Conservation (phyloP, 2,797 vertebrate genomes). For the Columba guinea region DNA sequence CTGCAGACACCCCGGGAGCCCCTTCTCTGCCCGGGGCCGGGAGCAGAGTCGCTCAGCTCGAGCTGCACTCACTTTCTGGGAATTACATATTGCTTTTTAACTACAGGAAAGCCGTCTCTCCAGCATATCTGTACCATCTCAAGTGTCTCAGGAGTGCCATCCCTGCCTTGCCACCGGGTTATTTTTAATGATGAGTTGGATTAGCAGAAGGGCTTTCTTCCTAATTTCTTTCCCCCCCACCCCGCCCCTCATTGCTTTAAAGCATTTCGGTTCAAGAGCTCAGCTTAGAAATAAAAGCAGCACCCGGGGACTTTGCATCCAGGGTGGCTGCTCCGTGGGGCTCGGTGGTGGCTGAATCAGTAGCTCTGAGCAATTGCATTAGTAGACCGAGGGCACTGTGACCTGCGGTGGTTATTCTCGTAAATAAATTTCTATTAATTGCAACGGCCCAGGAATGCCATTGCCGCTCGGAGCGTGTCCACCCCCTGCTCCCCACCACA, state of each 20-base stretch:
- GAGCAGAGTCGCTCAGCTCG: neutral
- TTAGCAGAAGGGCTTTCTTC: slow-evolving; percentile 7
- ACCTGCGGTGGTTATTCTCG: slow-evolving; percentile 57
- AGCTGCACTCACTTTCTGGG: neutral
- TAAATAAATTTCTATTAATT: slow-evolving; percentile 71
- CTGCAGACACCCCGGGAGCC: neutral
- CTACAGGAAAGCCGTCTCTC: slow-evolving; percentile 10
- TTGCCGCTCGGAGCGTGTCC: neutral
- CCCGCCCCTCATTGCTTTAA: neutral
- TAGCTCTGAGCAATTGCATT: slow-evolving; percentile 43
- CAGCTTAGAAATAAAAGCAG: slow-evolving; percentile 12
- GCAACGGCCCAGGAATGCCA: slow-evolving; percentile 62
- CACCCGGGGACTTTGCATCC: neutral
- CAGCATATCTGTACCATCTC: slow-evolving; percentile 7
- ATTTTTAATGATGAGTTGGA: slow-evolving; percentile 21
- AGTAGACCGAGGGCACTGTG: slow-evolving; percentile 48
- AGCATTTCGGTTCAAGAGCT: neutral
- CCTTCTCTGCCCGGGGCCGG: neutral
- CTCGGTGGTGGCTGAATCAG: slow-evolving; percentile 49
- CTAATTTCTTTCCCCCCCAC: neutral
- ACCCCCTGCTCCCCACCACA: neutral
- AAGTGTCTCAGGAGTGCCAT: neutral
- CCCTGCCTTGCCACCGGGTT: slow-evolving; percentile 1
- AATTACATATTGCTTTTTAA: slow-evolving; percentile 1
- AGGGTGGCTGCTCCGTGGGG: slow-evolving; percentile 16